These are phyloP conservation scores for Eristalis arbustorum DNA, from an alignment of 2,888 invertebrate genomes.

Conservation along the genomic window DNA sequence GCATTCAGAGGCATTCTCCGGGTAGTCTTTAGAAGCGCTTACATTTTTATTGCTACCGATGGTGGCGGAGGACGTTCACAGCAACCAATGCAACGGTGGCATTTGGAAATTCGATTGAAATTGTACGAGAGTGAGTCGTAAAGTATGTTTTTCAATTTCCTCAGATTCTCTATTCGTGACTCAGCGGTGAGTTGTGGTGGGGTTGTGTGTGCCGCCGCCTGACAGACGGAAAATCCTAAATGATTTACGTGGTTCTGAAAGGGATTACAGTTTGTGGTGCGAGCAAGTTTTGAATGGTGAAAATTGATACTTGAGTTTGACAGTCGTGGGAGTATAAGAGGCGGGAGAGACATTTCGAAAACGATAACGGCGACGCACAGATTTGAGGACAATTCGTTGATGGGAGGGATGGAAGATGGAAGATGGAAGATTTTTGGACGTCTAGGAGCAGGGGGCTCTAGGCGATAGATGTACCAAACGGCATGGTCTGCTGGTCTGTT, in stretches of 20 bases:
- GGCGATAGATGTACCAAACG: too few relatives aligned
- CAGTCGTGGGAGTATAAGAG: conserved; percentile 1
- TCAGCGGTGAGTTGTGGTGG: neutral
- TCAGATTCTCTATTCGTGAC: conserved; percentile 41
- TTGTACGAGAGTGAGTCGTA: conserved; percentile 22
- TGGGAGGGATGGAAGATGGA: too few relatives aligned
- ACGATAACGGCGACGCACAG: neutral
- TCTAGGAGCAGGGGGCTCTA: too few relatives aligned
- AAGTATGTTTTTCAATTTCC: conserved; percentile 66
- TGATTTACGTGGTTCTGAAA: conserved; percentile 39
- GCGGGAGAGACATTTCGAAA: neutral
- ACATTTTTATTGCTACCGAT: conserved; percentile 76
- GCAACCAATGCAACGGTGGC: neutral
- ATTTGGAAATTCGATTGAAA: conserved; percentile 55
- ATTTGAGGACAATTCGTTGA: neutral
- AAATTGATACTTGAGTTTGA: conserved; percentile 38
- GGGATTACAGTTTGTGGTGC: conserved; percentile 32
- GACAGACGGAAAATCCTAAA: conserved; percentile 57
- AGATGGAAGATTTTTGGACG: too few relatives aligned
- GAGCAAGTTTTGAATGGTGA: conserved; percentile 21
- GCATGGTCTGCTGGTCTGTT: too few relatives aligned
- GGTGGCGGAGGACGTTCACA: conserved; percentile 37
- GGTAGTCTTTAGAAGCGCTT: conserved; percentile 75
- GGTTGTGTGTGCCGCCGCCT: neutral
- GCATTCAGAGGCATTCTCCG: conserved; percentile 3